Conservation (phyloP, 2,888 invertebrate genomes). For the Escarpia spicata region DNA sequence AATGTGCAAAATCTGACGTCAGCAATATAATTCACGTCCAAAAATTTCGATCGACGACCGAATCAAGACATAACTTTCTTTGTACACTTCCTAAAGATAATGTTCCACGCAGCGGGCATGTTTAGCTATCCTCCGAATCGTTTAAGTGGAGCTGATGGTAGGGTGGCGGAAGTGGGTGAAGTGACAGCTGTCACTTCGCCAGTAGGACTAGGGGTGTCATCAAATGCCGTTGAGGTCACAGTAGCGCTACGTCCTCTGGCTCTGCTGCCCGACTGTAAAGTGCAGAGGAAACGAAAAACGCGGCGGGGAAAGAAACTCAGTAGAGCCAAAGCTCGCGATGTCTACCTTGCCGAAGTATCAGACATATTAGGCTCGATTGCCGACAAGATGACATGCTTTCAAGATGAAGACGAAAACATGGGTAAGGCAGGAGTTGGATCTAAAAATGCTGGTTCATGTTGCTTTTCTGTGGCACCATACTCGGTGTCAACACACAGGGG, state of each 20-base stretch:
- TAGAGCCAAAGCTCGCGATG: neutral
- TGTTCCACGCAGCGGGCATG: neutral
- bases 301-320: constrained; percentile 16
- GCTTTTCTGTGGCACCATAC: neutral
- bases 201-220: neutral
- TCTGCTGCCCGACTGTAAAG: neutral
- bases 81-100: neutral
- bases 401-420: neutral
- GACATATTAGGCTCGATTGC: constrained; percentile 5
- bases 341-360: neutral
- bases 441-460: neutral
- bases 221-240: neutral
- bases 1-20: neutral
- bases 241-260: neutral
- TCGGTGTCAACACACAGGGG: neutral
- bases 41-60: neutral
- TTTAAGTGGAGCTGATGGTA: neutral
- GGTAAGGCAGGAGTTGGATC: neutral
- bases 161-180: neutral
- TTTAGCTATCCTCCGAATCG: neutral
- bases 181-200: no score
- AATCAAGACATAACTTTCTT: neutral
- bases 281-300: neutral
- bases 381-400: neutral
- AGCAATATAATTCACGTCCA: neutral